phyloP scores from a whole-genome alignment of 2,888 invertebrate species.

The Omphaloscelis lunosa region DNA sequence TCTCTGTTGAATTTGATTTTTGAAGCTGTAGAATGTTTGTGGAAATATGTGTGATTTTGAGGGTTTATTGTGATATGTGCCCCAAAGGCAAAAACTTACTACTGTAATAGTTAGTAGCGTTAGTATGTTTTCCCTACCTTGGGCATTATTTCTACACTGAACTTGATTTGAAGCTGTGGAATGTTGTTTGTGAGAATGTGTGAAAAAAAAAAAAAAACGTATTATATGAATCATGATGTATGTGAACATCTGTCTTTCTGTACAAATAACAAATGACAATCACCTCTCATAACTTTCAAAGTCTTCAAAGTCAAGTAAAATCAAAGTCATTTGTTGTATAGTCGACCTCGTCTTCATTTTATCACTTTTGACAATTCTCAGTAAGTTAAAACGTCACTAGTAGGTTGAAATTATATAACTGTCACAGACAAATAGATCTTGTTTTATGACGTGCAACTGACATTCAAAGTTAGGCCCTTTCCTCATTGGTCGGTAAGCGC shows the following conservation, averaged over 20 bases:
- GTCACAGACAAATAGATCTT: background rate
- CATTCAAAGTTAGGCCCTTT: background rate
- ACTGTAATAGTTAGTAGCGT: too few species aligned
- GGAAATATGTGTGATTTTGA: background rate
- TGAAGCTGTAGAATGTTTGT: background rate
- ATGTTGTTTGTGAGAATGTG: too few species aligned
- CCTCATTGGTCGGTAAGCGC: too few species aligned
- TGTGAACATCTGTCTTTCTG: background rate
- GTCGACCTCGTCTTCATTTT: background rate
- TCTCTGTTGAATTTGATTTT: slow-evolving; percentile 2
- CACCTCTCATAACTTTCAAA: background rate
- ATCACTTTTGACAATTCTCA: background rate
- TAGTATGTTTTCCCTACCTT: background rate
- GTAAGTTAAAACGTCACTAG: background rate
- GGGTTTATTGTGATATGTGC: background rate
- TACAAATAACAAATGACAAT: background rate
- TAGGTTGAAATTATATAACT: background rate
- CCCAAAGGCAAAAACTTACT: too few species aligned
- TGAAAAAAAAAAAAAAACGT: too few species aligned
- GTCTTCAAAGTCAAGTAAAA: background rate
- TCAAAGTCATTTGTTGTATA: background rate
- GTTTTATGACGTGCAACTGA: background rate
- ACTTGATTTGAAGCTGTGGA: background rate
- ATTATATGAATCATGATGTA: background rate
- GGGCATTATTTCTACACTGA: background rate